Conservation (phyloP, 2,888 invertebrate genomes). For the Hirtodrosophila alboralis region DNA sequence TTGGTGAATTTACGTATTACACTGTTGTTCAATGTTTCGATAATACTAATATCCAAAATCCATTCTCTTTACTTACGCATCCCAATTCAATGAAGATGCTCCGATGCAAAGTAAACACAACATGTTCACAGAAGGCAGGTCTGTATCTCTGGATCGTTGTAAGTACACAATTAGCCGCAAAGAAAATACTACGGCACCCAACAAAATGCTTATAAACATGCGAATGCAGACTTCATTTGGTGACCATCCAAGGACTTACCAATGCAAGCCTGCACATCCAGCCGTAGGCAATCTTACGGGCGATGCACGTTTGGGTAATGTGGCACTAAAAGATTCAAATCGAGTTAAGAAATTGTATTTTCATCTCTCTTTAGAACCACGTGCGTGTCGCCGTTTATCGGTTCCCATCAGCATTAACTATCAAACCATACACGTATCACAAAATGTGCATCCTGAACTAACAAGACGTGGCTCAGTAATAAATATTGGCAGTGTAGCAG, state of each 20-base stretch:
- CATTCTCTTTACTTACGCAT: slow-evolving; percentile 17
- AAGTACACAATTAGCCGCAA: slow-evolving; percentile 31
- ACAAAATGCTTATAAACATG: too few relatives aligned
- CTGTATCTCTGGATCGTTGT: slow-evolving; percentile 78
- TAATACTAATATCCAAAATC: slow-evolving; percentile 2
- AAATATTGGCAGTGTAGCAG: slow-evolving; percentile 46
- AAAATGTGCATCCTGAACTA: slow-evolving; percentile 33
- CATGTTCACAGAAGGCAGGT: slow-evolving; percentile 66
- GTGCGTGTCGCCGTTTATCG: slow-evolving; percentile 70
- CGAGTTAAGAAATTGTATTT: slow-evolving; percentile 9
- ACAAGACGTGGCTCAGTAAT: slow-evolving; percentile 65
- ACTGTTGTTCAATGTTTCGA: neutral
- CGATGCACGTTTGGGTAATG: slow-evolving; percentile 48
- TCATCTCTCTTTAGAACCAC: slow-evolving; percentile 38
- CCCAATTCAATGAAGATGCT: slow-evolving; percentile 36
- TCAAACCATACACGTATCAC: slow-evolving; percentile 58
- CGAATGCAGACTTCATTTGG: slow-evolving; percentile 45
- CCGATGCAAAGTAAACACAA: slow-evolving; percentile 57
- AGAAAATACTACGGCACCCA: neutral
- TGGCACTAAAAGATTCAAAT: slow-evolving; percentile 1
- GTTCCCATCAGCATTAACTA: slow-evolving; percentile 75
- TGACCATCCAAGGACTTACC: slow-evolving; percentile 28
- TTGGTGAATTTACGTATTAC: neutral
- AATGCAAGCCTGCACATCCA: slow-evolving; percentile 11
- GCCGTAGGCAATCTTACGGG: slow-evolving; percentile 15